Percentiles rank a stretch among this genome's conserved stretches.
Conservation (phyloP, 2,888 invertebrate species). For the Acleris sparsana region DNA sequence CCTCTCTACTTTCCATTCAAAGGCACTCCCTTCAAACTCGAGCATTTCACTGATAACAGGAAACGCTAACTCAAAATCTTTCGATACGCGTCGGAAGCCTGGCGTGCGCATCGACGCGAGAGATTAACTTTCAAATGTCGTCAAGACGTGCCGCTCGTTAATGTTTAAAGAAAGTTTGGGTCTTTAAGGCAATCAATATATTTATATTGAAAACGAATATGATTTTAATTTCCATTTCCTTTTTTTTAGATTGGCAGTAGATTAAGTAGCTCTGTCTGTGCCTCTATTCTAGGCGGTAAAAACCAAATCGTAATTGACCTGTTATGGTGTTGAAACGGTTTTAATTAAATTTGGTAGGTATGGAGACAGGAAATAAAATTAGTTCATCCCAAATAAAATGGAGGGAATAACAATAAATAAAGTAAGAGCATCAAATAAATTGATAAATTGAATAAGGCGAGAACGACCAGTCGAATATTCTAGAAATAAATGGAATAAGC, state of each 20-base stretch:
- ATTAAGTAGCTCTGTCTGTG: too few relatives aligned
- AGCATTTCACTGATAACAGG: constrained; percentile 59
- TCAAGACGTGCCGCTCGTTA: constrained; percentile 11
- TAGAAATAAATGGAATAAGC: too few relatives aligned
- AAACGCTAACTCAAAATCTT: constrained; percentile 36
- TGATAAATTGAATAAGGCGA: too few relatives aligned
- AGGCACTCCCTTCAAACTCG: constrained; percentile 52
- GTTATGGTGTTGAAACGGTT: too few relatives aligned
- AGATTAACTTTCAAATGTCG: constrained; percentile 30
- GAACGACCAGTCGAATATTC: too few relatives aligned
- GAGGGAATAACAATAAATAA: too few relatives aligned
- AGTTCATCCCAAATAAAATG: too few relatives aligned
- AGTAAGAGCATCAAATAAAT: too few relatives aligned
- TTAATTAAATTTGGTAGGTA: too few relatives aligned
- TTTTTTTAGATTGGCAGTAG: not conserved
- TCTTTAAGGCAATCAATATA: not conserved
- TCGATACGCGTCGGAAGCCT: constrained; percentile 15
- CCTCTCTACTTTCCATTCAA: constrained; percentile 71
- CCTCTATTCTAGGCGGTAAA: too few relatives aligned
- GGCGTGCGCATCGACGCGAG: constrained; percentile 11
- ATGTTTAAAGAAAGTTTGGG: constrained; percentile 24
- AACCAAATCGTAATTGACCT: too few relatives aligned
- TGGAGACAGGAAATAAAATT: too few relatives aligned
- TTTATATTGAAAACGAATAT: not conserved
- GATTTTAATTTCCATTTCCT: not conserved